Evolutionary conservation across 2,113 vertebrate genomes (phyloP).

Genomic region (Corydoras sp.): DNA sequence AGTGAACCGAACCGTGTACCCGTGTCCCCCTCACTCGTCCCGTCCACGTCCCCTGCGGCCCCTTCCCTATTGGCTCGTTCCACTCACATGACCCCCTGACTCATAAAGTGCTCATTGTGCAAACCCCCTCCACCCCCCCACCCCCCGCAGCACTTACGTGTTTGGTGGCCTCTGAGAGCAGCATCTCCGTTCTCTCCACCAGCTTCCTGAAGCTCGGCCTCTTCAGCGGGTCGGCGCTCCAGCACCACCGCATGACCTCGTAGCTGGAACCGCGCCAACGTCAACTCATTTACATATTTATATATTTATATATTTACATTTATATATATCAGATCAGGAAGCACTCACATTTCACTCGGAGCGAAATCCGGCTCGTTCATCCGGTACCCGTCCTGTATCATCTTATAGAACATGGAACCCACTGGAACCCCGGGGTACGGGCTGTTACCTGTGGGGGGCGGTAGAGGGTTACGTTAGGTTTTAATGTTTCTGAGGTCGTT

Average conservation of each 20-base stretch:
- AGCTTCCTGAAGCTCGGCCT: slow-evolving; percentile 91
- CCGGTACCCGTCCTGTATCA: slow-evolving; percentile 94
- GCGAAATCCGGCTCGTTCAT: slow-evolving; percentile 90
- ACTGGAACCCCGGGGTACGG: slow-evolving; percentile 94
- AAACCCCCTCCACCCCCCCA: no score
- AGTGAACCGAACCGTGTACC: no score
- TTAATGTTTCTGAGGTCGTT: neutral
- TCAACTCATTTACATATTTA: neutral
- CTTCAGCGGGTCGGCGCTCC: slow-evolving; percentile 87
- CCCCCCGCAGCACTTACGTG: slow-evolving; percentile 66
- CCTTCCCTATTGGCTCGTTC: no score
- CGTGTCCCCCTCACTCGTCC: no score
- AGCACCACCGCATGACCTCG: slow-evolving; percentile 91
- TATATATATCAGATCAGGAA: no score
- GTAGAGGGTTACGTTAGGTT: neutral
- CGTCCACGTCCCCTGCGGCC: no score
- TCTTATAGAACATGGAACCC: slow-evolving; percentile 93
- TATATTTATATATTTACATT: no score
- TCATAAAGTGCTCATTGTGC: no score
- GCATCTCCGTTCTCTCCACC: slow-evolving; percentile 84
- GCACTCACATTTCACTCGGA: slow-evolving; percentile 80
- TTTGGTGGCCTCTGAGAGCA: slow-evolving; percentile 83
- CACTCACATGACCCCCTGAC: no score
- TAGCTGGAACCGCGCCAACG: slow-evolving; percentile 65
- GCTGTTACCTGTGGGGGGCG: slow-evolving; percentile 76